Conservation (phyloP, 2,113 vertebrate genomes). For the Actenoides lindsayi region DNA sequence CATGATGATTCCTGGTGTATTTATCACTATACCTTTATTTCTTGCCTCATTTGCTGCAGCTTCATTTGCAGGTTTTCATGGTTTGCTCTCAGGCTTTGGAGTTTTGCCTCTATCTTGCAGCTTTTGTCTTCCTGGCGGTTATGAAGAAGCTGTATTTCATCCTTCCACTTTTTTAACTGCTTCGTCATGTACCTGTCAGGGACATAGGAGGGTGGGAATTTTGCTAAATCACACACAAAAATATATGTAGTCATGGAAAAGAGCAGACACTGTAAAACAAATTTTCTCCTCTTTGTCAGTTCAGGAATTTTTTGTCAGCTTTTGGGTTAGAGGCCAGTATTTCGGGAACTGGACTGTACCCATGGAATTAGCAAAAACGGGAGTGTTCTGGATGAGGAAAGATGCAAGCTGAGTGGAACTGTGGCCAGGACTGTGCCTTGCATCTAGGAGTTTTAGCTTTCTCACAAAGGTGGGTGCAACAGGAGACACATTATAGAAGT, state of each 20-base stretch:
- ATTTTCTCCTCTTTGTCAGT: background rate
- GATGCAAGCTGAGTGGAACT: background rate
- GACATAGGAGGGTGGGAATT: background rate
- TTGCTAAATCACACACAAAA: background rate
- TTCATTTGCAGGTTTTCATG: conserved; percentile 73
- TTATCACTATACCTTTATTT: conserved; percentile 64
- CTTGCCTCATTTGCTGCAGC: conserved; percentile 67
- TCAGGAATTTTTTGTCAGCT: background rate
- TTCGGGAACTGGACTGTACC: background rate
- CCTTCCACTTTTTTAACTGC: conserved; percentile 73
- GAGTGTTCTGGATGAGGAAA: background rate
- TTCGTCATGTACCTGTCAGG: conserved; percentile 80
- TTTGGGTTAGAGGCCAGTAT: background rate
- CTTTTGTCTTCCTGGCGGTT: conserved; percentile 77
- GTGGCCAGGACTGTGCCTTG: background rate
- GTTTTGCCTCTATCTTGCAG: conserved; percentile 77
- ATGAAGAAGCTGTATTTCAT: conserved; percentile 77
- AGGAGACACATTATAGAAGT: background rate
- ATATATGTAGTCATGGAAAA: background rate
- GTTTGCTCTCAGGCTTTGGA: conserved; percentile 73
- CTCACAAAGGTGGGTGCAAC: background rate
- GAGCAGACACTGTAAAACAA: background rate
- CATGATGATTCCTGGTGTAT: background rate
- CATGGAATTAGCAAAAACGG: background rate
- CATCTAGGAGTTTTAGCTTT: background rate